phyloP scores from a whole-genome alignment of 2,113 vertebrate genomes.

The Dicrurus megarhynchus region DNA sequence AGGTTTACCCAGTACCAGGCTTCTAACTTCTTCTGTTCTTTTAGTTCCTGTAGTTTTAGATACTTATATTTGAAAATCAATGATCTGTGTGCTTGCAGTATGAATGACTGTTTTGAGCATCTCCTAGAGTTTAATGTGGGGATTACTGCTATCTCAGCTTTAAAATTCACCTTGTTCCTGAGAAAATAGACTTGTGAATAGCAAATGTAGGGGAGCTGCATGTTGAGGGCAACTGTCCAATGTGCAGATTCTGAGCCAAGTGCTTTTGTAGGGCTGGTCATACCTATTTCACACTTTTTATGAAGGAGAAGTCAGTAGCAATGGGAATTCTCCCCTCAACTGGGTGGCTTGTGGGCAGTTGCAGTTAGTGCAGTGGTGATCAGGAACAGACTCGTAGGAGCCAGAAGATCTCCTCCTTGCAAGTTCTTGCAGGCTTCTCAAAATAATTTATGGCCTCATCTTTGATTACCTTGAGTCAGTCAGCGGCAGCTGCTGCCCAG shows the following conservation, averaged over 20 bases:
- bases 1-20: not conserved
- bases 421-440: not conserved
- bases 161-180: not conserved
- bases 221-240: not conserved
- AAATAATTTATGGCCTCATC: not conserved
- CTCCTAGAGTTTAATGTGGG: not conserved
- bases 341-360: not conserved
- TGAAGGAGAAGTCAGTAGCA: not conserved
- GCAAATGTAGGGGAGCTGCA: not conserved
- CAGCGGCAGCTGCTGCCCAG: not conserved
- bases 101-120: not conserved
- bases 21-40: not conserved
- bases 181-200: not conserved
- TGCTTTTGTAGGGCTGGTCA: not conserved
- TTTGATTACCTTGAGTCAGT: not conserved
- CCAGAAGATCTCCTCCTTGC: not conserved
- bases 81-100: not conserved
- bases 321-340: not conserved
- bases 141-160: not conserved
- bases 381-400: not conserved
- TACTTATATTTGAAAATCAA: not conserved
- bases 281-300: not conserved
- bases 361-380: not conserved
- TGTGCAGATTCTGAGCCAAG: not conserved
- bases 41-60: not conserved